Evolutionary conservation across 2,113 vertebrate genomes (phyloP), one percentile per base, ranked within the genome.

Genomic region (Argyrosomus japonicus): DNA sequence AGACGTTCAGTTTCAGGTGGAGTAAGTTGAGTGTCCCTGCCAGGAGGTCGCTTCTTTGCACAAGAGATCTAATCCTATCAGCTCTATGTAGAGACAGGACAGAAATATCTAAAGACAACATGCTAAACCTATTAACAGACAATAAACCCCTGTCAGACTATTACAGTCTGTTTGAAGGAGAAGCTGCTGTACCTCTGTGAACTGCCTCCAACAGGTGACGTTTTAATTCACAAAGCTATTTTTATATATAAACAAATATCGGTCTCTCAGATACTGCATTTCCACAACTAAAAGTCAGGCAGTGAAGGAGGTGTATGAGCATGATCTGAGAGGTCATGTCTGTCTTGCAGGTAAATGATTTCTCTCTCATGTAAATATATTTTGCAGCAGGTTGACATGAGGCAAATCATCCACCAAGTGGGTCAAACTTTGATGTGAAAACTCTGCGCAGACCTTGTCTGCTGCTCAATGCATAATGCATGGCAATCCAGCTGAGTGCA

Each of bases 11-110:
- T 67, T 61, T 23, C 25, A 65, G 43, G 1, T 6, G 56, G 68
- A 64, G 62, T 36, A 64, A 63, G 36, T 51, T 53, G 25, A 78
- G 72, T 68, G 86, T 74, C 86, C 82, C 61, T 3, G 56, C 54
- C 71, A 78, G 79, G 60, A 70, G 81, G 63, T 78, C 13, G 68
- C 64, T 48, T 80, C 82, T 78, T 86, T 88, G 81, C 84, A 87
- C 87, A 91, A 84, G 79, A 92, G 81, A 36, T 71, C 56, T 94
- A 95, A 95, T 94, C 94, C 91, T 73, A 91, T 95, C 90, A 91
- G 81, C 74, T 87, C 84, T 94, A 92, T 93, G 93, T 91, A 83
- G 90, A 86, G 89, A 63, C 69, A 75, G 84, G 90, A 81, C 80
- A 91, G 75, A 93, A 93, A 94, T 91, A 94, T 75, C 84, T 77